A percentile compares a stretch with the other conserved stretches of the same genome.
Evolutionary conservation across 2,113 vertebrate species (phyloP).

Genomic region (Nipponia nippon): DNA sequence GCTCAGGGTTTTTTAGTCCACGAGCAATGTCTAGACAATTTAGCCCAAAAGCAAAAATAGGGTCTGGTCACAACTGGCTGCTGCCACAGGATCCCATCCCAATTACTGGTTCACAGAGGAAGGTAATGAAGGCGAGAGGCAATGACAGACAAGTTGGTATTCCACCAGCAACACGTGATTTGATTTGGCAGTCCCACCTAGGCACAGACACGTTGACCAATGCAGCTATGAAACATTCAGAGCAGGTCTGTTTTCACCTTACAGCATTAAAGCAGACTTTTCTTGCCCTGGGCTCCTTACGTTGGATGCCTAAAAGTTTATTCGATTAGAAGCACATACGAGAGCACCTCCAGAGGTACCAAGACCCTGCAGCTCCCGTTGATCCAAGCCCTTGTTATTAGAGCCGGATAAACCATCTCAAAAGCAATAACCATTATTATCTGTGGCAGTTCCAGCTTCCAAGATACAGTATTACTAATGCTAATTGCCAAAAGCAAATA

Average conservation of each 20-base stretch:
- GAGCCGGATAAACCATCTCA: background rate
- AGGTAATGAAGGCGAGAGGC: background rate
- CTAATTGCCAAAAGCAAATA: slow-evolving; percentile 47
- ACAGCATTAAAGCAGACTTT: background rate
- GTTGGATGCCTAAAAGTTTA: background rate
- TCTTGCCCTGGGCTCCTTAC: background rate
- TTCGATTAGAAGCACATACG: background rate
- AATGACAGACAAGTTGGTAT: background rate
- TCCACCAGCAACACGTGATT: background rate
- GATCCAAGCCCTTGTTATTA: background rate
- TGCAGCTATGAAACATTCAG: background rate
- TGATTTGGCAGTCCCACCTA: background rate
- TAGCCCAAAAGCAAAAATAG: background rate
- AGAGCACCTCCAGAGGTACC: background rate
- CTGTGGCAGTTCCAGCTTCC: background rate
- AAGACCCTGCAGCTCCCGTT: background rate
- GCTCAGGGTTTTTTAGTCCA: background rate
- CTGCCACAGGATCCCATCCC: background rate
- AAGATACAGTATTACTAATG: background rate
- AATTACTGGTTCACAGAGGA: background rate
- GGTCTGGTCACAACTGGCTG: background rate
- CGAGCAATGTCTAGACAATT: background rate
- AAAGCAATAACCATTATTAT: background rate
- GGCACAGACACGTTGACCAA: background rate
- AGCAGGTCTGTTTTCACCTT: background rate